Conservation (phyloP, 2,113 vertebrate genomes). For the Platichthys flesus region DNA sequence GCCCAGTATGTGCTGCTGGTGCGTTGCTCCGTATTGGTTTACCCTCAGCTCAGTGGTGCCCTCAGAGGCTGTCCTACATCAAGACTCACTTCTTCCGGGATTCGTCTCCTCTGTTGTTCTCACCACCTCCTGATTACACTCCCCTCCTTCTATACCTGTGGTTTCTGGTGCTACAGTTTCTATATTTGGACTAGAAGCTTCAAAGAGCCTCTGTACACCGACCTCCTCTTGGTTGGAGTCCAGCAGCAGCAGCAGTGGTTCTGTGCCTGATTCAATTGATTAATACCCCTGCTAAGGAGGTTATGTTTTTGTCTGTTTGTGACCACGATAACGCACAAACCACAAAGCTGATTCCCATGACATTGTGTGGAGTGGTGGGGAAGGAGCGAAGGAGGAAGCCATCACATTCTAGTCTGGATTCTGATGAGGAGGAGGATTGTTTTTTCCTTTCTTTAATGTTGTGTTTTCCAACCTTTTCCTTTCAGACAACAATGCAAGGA, state of each 20-base stretch:
- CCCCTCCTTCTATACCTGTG: not conserved
- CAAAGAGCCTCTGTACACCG: constrained; percentile 31
- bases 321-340: too few relatives aligned
- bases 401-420: too few relatives aligned
- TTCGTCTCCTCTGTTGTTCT: not conserved
- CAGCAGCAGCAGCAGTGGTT: constrained; percentile 16
- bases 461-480: too few relatives aligned
- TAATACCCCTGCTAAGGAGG: not conserved
- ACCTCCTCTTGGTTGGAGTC: constrained; percentile 3
- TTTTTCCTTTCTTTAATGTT: too few relatives aligned
- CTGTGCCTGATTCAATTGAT: not conserved
- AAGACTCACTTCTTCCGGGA: not conserved
- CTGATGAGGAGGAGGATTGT: too few relatives aligned
- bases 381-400: too few relatives aligned
- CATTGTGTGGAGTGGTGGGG: too few relatives aligned
- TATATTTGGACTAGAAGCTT: constrained; percentile 33
- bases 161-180: constrained; percentile 14
- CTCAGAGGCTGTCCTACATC: constrained; percentile 19
- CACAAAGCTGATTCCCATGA: too few relatives aligned
- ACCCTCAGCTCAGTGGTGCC: constrained; percentile 10
- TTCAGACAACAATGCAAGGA: not conserved
- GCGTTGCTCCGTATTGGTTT: constrained; percentile 37
- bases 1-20: constrained; percentile 26
- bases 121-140: not conserved
- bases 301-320: too few relatives aligned